phyloP scores from a whole-genome alignment of 2,113 vertebrate genomes.

The Herpailurus yagouaroundi region DNA sequence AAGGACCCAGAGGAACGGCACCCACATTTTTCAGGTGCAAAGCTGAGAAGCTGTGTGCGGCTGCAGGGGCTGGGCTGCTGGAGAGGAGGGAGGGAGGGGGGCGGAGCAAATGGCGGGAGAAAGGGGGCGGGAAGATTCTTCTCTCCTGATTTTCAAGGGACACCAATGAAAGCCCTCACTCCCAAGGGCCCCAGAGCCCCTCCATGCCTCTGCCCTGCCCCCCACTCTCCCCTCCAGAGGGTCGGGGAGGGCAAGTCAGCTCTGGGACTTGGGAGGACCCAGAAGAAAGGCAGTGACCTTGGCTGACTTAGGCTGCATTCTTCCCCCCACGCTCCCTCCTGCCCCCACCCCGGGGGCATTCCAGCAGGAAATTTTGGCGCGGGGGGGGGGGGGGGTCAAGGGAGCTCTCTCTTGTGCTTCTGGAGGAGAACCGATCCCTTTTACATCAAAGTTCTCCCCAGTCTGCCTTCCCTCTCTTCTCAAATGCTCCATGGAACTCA shows the following conservation, averaged over 20 bases:
- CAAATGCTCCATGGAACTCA: not conserved
- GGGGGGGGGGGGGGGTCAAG: not conserved
- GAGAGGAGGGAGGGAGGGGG: too few relatives aligned
- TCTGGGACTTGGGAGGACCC: not conserved
- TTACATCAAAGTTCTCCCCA: too few relatives aligned
- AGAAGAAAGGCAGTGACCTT: not conserved
- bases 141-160: not conserved
- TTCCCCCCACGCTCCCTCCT: not conserved
- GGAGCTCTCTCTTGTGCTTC: not conserved
- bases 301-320: not conserved
- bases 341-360: not conserved
- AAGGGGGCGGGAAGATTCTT: not conserved
- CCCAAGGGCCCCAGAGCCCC: not conserved
- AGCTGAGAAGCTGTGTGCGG: not conserved
- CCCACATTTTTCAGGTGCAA: not conserved
- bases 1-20: not conserved
- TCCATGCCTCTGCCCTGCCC: not conserved
- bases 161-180: not conserved
- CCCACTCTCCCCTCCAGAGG: not conserved
- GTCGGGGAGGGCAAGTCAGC: not conserved
- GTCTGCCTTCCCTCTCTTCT: not conserved
- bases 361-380: not conserved
- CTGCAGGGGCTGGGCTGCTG: not conserved
- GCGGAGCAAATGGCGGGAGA: not conserved
- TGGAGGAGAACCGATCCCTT: not conserved